Conservation (phyloP, 2,797 vertebrate species). For the Malacoctenus gilli region DNA sequence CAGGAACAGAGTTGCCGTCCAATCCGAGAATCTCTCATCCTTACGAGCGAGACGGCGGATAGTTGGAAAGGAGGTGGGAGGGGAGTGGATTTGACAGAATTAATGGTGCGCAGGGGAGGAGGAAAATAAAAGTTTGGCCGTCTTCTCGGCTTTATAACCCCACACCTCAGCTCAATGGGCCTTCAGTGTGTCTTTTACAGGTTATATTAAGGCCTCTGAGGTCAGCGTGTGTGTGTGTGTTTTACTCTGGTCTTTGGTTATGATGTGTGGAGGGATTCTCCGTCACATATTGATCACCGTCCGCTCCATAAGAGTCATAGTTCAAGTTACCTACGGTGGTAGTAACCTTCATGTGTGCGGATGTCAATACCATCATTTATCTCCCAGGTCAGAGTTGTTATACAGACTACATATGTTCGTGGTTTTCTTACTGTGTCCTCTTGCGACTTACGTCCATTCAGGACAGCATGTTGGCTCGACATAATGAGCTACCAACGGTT, state of each 20-base stretch:
- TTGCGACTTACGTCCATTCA: too few relatives aligned
- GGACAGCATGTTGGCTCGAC: too few relatives aligned
- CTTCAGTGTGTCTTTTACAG: slow-evolving; percentile 43
- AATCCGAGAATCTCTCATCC: slow-evolving; percentile 42
- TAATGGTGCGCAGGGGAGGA: slow-evolving; percentile 51
- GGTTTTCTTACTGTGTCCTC: too few relatives aligned
- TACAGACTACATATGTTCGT: too few relatives aligned
- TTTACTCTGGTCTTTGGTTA: slow-evolving; percentile 41
- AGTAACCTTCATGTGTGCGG: too few relatives aligned
- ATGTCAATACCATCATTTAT: too few relatives aligned
- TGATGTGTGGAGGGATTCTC: slow-evolving; percentile 23
- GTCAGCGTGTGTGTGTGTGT: too few relatives aligned
- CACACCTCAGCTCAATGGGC: slow-evolving; percentile 53
- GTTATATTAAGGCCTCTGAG: slow-evolving; percentile 40
- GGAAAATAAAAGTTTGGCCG: slow-evolving; percentile 54
- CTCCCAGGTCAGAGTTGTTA: too few relatives aligned
- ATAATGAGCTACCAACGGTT: too few relatives aligned
- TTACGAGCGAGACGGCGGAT: slow-evolving; percentile 44
- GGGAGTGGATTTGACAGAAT: slow-evolving; percentile 59
- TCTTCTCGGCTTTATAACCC: slow-evolving; percentile 49
- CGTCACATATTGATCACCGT: slow-evolving; percentile 41
- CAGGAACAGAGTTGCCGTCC: slow-evolving; percentile 52
- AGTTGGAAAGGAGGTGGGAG: slow-evolving; percentile 51
- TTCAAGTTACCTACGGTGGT: too few relatives aligned
- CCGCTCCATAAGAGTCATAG: neutral